These are phyloP conservation scores for Aleiodes testaceus DNA, from an alignment of 2,888 invertebrate genomes.

Conservation along the genomic window DNA sequence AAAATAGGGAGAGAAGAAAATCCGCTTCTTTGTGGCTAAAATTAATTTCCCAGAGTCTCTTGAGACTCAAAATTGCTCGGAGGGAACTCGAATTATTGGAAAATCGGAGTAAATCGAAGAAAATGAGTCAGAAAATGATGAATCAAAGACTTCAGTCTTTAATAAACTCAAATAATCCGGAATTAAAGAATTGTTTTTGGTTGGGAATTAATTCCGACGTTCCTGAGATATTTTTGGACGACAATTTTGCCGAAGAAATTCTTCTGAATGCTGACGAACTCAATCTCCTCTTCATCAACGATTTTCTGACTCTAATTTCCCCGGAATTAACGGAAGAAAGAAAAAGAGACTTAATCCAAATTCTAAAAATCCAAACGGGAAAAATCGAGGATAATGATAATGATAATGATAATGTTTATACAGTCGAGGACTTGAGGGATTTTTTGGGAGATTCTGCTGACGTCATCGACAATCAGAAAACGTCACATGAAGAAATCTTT, in stretches of 20 bases:
- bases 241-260: constrained; percentile 57
- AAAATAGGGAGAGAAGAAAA: constrained; percentile 65
- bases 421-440: constrained; percentile 72
- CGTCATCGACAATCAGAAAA: constrained; percentile 15
- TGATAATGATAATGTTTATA: constrained; percentile 69
- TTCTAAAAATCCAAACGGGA: constrained; percentile 57
- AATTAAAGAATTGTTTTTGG: constrained; percentile 54
- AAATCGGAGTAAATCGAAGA: constrained; percentile 51
- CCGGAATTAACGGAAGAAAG: constrained; percentile 50
- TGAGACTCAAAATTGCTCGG: constrained; percentile 70
- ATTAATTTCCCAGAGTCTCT: constrained; percentile 73
- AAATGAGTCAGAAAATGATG: constrained; percentile 50
- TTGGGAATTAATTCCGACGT: constrained; percentile 56
- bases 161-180: constrained; percentile 55
- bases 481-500: constrained; percentile 2
- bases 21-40: constrained; percentile 76
- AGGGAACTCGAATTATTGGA: constrained; percentile 56
- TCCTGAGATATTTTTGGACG: constrained; percentile 58
- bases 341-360: constrained; percentile 55
- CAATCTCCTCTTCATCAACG: constrained; percentile 56
- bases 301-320: constrained; percentile 60
- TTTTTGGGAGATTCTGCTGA: constrained; percentile 27
- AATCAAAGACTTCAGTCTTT: constrained; percentile 54
- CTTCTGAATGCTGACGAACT: constrained; percentile 60
- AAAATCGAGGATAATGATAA: constrained; percentile 5